Conservation (phyloP, 1,140 invertebrate genomes). For the Idris sp. region DNA sequence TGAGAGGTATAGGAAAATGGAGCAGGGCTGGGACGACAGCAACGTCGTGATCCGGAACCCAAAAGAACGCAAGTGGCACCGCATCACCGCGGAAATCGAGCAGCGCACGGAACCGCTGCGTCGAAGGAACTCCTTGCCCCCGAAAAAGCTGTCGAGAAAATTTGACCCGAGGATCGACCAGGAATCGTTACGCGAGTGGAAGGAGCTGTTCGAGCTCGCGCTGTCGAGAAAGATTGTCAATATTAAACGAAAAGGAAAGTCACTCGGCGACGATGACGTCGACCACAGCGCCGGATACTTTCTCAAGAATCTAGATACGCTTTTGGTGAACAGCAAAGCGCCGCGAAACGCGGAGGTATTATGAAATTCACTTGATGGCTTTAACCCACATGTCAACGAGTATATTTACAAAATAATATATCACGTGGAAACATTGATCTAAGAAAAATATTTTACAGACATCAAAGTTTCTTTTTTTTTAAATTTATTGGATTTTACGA, state of each 20-base stretch:
- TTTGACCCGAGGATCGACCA: slow-evolving; percentile 52
- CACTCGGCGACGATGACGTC: slow-evolving; percentile 53
- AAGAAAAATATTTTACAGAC: no score
- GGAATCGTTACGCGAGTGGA: slow-evolving; percentile 74
- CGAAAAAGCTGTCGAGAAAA: slow-evolving; percentile 42
- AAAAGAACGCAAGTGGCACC: slow-evolving; percentile 70
- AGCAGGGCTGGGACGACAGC: slow-evolving; percentile 74
- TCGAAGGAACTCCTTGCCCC: slow-evolving; percentile 46
- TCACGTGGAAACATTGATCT: slow-evolving; percentile 47
- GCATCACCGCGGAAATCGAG: slow-evolving; percentile 69
- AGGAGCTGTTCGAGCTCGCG: slow-evolving; percentile 79
- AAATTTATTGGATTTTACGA: not conserved
- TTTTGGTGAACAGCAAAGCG: slow-evolving; percentile 66
- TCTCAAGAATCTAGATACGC: slow-evolving; percentile 73
- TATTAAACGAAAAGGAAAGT: slow-evolving; percentile 47
- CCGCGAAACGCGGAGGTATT: slow-evolving; percentile 65
- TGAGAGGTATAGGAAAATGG: slow-evolving; percentile 69
- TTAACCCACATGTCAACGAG: slow-evolving; percentile 39
- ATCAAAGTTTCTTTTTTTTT: not conserved
- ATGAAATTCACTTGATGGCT: slow-evolving; percentile 33
- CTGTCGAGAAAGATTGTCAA: slow-evolving; percentile 74
- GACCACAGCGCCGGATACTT: slow-evolving; percentile 37
- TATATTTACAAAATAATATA: slow-evolving; percentile 43
- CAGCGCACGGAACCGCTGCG: slow-evolving; percentile 31
- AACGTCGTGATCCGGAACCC: slow-evolving; percentile 68